Conservation (phyloP, 1,140 invertebrate species). For the Drusus annulatus region DNA sequence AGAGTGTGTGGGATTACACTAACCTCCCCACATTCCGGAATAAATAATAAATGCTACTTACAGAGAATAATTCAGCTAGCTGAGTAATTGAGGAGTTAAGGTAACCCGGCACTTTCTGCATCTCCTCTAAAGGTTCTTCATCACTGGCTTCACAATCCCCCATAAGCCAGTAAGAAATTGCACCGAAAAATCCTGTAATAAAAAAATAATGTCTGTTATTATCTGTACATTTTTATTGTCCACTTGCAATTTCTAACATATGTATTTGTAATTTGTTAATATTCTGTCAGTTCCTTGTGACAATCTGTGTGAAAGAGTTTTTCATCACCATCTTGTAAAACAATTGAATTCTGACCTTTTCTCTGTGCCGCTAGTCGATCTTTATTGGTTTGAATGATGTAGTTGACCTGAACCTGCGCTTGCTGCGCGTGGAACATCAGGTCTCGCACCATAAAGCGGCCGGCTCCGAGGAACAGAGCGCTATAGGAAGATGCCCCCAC, state of each 20-base stretch:
- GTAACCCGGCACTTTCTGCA: constrained; percentile 75
- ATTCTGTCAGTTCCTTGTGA: too few species aligned
- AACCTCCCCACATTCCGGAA: too few species aligned
- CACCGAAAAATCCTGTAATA: constrained; percentile 65
- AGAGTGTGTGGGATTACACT: too few species aligned
- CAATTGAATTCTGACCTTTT: constrained; percentile 35
- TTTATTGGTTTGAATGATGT: constrained; percentile 61
- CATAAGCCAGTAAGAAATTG: constrained; percentile 70
- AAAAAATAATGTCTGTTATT: too few species aligned
- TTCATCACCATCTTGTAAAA: neutral
- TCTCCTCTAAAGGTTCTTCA: constrained; percentile 75
- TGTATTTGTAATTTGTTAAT: too few species aligned
- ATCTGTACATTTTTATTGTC: too few species aligned
- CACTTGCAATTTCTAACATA: too few species aligned
- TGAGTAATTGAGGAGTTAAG: constrained; percentile 74
- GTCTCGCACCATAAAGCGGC: constrained; percentile 57
- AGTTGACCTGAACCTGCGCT: constrained; percentile 60
- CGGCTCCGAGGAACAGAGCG: constrained; percentile 47
- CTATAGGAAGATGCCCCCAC: constrained; percentile 32
- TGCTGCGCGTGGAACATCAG: constrained; percentile 62
- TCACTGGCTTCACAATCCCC: constrained; percentile 70
- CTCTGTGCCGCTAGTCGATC: constrained; percentile 49
- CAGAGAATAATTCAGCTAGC: constrained; percentile 76
- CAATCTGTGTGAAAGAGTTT: too few species aligned
- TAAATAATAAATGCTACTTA: constrained; percentile 54